Evolutionary conservation across 2,797 vertebrate genomes (phyloP).

Genomic region (Pelobates cultripes): DNA sequence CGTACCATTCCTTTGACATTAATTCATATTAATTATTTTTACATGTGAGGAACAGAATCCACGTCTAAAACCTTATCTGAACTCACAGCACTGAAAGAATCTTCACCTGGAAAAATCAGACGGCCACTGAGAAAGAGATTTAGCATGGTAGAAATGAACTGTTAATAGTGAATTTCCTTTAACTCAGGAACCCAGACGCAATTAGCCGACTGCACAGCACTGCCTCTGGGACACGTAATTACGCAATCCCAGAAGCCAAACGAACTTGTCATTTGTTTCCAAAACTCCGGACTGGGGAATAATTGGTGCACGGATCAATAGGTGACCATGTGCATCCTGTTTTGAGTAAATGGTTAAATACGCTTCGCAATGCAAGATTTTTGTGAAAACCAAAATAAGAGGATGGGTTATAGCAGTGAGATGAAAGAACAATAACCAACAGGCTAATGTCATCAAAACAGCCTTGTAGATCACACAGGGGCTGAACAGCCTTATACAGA

Average conservation of each 20-base stretch:
- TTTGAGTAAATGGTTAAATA: too few relatives aligned
- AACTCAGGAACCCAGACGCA: slow-evolving; percentile 23
- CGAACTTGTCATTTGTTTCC: not conserved
- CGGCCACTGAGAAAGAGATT: slow-evolving; percentile 32
- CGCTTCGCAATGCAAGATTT: not conserved
- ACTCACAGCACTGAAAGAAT: not conserved
- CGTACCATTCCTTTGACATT: not conserved
- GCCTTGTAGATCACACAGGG: too few relatives aligned
- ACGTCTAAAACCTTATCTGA: not conserved
- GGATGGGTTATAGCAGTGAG: not conserved
- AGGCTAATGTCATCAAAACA: too few relatives aligned
- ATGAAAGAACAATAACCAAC: not conserved
- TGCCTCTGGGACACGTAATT: slow-evolving; percentile 28
- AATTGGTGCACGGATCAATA: slow-evolving; percentile 22
- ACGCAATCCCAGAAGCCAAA: slow-evolving; percentile 18
- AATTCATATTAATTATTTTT: not conserved
- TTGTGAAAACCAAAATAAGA: not conserved
- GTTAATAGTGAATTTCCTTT: slow-evolving; percentile 50
- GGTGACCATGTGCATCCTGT: not conserved
- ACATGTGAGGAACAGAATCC: not conserved
- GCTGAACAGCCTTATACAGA: too few relatives aligned
- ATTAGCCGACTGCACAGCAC: slow-evolving; percentile 21
- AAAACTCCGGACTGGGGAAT: slow-evolving; percentile 21
- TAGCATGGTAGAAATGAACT: slow-evolving; percentile 35
- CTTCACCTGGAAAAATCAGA: slow-evolving; percentile 37